A percentile compares a stretch with the other conserved stretches of the same genome.
phyloP scores from a whole-genome alignment of 2,888 invertebrate species.

The Nemurella pictetii region DNA sequence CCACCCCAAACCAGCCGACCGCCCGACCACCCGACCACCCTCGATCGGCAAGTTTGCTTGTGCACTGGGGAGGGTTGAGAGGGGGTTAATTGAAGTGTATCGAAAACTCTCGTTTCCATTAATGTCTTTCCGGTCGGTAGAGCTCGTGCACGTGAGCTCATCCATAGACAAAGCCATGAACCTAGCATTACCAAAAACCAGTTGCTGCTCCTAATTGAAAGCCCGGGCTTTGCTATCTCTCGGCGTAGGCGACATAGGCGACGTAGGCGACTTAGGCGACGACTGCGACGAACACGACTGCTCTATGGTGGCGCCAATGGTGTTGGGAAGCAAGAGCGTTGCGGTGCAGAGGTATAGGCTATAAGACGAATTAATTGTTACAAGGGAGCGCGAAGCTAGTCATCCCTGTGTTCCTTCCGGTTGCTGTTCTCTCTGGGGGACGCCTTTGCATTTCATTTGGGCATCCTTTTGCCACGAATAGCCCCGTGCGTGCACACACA shows the following conservation, averaged over 20 bases:
- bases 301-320: not conserved
- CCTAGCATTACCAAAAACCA: conserved; percentile 36
- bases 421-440: not conserved
- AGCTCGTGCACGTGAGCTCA: conserved; percentile 32
- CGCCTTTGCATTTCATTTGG: conserved; percentile 22
- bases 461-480: not conserved
- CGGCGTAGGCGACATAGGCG: not conserved
- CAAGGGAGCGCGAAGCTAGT: conserved; percentile 1
- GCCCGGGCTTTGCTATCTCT: not conserved
- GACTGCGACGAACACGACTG: no score
- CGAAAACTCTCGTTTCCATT: conserved; percentile 37
- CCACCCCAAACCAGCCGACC: not conserved
- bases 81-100: conserved; percentile 38
- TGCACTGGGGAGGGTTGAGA: not conserved
- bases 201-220: conserved; percentile 23
- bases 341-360: not conserved
- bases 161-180: conserved; percentile 31
- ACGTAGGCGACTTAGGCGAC: not conserved
- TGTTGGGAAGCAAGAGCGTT: not conserved
- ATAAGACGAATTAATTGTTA: not conserved
- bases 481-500: not conserved
- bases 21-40: not conserved
- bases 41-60: not conserved
- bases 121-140: conserved; percentile 36
- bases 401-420: conserved; percentile 1